Percentiles rank a stretch among this genome's conserved stretches.
Evolutionary conservation across 1,140 invertebrate species (phyloP).

Genomic region (Leptinotarsa lineolata): DNA sequence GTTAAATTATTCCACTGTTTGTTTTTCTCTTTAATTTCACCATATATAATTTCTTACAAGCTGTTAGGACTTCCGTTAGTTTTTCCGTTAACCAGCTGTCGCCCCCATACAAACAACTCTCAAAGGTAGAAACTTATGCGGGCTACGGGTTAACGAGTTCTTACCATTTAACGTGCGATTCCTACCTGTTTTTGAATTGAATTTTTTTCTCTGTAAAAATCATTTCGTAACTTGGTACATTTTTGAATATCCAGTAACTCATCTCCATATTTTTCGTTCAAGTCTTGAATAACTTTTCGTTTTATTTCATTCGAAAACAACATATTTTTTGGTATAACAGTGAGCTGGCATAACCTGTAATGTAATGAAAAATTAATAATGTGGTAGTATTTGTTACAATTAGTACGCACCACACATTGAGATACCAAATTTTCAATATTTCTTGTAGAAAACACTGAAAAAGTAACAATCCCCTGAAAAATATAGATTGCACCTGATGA

Average conservation of each 20-base stretch:
- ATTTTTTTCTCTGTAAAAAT: constrained; percentile 55
- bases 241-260: constrained; percentile 56
- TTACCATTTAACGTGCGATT: background rate
- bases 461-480: too few species aligned
- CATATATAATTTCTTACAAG: too few species aligned
- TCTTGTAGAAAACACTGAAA: too few species aligned
- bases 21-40: background rate
- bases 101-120: too few species aligned
- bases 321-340: background rate
- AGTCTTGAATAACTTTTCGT: constrained; percentile 24
- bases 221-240: constrained; percentile 53
- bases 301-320: constrained; percentile 14
- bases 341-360: constrained; percentile 1
- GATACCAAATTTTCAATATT: too few species aligned
- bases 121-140: too few species aligned
- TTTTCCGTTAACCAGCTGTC: too few species aligned
- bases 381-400: too few species aligned
- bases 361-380: background rate
- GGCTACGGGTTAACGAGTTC: too few species aligned
- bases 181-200: constrained; percentile 61
- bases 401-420: too few species aligned
- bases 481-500: too few species aligned
- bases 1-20: background rate
- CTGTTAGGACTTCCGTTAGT: too few species aligned
- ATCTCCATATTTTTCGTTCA: constrained; percentile 52